A percentile compares a stretch with the other conserved stretches of the same genome.
Conservation (phyloP, 2,797 vertebrate species). For the Scolopax rusticola region DNA sequence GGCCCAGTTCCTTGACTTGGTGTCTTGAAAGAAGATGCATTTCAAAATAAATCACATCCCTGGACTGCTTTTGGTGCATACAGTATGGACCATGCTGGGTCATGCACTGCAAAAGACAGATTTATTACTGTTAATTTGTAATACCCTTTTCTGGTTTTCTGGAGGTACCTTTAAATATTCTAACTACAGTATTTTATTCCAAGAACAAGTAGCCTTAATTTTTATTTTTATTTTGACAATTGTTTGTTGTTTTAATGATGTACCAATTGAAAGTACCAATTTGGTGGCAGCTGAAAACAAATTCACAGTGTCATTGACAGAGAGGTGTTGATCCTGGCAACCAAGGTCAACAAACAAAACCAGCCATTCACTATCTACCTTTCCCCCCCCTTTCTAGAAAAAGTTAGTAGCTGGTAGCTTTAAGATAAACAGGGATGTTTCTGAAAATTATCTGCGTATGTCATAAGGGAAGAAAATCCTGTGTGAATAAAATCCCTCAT, state of each 20-base stretch:
- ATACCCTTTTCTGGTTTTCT: constrained; percentile 52
- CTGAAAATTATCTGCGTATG: not conserved
- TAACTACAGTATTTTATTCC: constrained; percentile 1
- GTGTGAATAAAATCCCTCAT: not conserved
- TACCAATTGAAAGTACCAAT: not conserved
- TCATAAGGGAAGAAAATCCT: not conserved
- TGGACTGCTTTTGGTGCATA: constrained; percentile 18
- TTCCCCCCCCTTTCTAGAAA: fast-evolving
- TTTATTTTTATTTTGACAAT: not conserved
- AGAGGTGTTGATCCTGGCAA: constrained; percentile 12
- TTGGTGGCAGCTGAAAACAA: constrained; percentile 25
- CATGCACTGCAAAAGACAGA: not conserved
- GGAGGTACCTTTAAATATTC: not conserved
- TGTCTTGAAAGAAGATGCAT: constrained; percentile 6
- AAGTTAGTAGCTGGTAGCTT: constrained; percentile 28
- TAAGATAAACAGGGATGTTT: constrained; percentile 16
- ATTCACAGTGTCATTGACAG: not conserved
- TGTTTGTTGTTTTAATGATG: not conserved
- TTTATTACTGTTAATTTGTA: not conserved
- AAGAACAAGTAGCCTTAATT: constrained; percentile 4
- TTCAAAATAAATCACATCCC: constrained; percentile 25
- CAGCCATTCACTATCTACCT: not conserved
- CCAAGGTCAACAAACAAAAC: constrained; percentile 21
- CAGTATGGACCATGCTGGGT: not conserved
- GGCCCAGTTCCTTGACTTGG: constrained; percentile 29